Evolutionary conservation across 2,888 invertebrate genomes (phyloP).

Genomic region (Euplagia quadripunctaria): DNA sequence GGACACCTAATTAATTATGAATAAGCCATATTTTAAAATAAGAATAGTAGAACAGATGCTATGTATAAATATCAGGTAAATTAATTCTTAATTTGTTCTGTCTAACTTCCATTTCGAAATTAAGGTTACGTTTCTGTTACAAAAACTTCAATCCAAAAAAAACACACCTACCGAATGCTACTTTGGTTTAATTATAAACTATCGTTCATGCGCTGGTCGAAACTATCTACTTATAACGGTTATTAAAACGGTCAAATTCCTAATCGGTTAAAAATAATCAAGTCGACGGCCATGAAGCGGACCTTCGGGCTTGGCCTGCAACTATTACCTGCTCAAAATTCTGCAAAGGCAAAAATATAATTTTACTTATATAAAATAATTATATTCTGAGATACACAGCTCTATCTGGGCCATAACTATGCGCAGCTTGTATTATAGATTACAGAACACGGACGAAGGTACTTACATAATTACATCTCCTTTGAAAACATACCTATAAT

Average conservation of each 20-base stretch:
- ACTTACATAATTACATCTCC: too few species aligned
- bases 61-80: too few species aligned
- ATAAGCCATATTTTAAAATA: too few species aligned
- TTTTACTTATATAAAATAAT: not conserved
- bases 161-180: not conserved
- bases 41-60: too few species aligned
- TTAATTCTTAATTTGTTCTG: too few species aligned
- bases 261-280: conserved; percentile 23
- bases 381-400: too few species aligned
- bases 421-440: too few species aligned
- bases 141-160: not conserved
- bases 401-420: too few species aligned
- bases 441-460: too few species aligned
- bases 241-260: conserved; percentile 11
- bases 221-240: not conserved
- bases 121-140: not conserved
- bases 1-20: too few species aligned
- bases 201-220: not conserved
- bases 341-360: not conserved
- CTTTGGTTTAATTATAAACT: not conserved
- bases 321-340: not conserved
- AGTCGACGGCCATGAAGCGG: conserved; percentile 7
- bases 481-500: too few species aligned
- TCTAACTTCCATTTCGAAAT: not conserved
- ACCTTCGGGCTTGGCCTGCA: not conserved